These are phyloP conservation scores for Serranus cabrilla DNA, from an alignment of 2,797 vertebrate species.

Conservation along the genomic window DNA sequence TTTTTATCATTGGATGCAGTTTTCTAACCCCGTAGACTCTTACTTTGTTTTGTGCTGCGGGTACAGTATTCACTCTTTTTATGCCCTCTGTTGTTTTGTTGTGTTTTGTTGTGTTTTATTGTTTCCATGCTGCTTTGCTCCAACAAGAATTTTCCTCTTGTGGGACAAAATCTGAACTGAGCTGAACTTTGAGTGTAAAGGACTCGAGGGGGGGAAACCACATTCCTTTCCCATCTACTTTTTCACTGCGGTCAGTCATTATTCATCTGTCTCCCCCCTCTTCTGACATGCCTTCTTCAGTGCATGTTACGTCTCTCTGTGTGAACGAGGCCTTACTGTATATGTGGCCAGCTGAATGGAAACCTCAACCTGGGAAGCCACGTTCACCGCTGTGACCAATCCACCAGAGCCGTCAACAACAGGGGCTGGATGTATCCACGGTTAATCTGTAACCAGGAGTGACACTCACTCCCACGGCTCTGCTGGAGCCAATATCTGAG, in stretches of 20 bases:
- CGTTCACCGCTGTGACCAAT: constrained; percentile 61
- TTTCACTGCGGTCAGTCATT: constrained; percentile 17
- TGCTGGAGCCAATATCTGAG: constrained; percentile 33
- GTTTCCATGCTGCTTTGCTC: constrained; percentile 12
- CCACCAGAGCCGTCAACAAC: constrained; percentile 48
- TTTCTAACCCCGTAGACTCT: neutral
- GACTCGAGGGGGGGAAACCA: constrained; percentile 20
- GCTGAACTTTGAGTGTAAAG: constrained; percentile 31
- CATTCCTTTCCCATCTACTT: constrained; percentile 4
- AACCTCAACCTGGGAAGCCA: constrained; percentile 25
- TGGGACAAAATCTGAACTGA: constrained; percentile 19
- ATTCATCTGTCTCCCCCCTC: constrained; percentile 7
- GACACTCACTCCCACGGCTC: constrained; percentile 33
- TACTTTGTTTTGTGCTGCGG: neutral
- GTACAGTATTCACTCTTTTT: neutral
- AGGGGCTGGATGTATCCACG: constrained; percentile 17
- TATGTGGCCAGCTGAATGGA: constrained; percentile 34
- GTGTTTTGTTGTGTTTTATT: constrained; percentile 34
- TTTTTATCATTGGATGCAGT: neutral
- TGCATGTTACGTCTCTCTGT: neutral
- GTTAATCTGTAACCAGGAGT: constrained; percentile 63
- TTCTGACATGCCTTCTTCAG: neutral
- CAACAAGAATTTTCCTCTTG: constrained; percentile 19
- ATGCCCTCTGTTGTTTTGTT: constrained; percentile 14
- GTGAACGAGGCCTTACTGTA: constrained; percentile 6